Base-by-base conservation (phyloP, 2,888 invertebrate species). In the Miltochrista miniata region DNA sequence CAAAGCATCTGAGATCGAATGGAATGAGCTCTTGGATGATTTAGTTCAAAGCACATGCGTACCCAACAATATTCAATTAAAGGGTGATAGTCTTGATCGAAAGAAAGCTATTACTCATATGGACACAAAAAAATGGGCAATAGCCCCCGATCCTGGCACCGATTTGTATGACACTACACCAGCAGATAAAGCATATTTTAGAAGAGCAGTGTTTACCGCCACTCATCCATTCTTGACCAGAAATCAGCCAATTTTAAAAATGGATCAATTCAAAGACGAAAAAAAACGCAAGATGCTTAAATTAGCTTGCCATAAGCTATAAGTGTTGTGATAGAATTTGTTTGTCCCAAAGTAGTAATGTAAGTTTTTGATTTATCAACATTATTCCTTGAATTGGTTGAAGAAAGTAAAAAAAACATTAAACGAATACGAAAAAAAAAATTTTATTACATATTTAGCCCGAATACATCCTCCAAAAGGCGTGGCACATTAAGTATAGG, bases 271-370 rank as follows among this genome's bases (percentile, higher is more conserved):
- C 38, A 66, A 72, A 46, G 77, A 83, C 13, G 85, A 85, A 53
- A 87, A 81, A 76, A 83, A 83, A 59, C 55, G 62, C 52, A 90
- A 87, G 76, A 89, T 87, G 85, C 85, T 85, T 50, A 87, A 85
- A 77, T 70, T 89, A 29, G 85, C 88, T 47, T 80, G 88, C 33
- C 90, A 90, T 59, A 81, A 76, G 60, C 59, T 87, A 34, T 79
- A 60, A 74, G 60, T 49, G 34, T n/a, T 53, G 48, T 48, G 30
- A 45, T 39, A 15, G 18, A 5, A 24, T 24, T 24, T 41, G 59
- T 38, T 31, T 39, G 48, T 48, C 30, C 12, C 3, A 30, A 41
- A 43, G 29, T 37, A 30, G 29, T 37, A 15, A 30, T 13, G 36
- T 15, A 45, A 15, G 15, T 30, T 14, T 35, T 24, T 24, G 33